These are phyloP conservation scores for Psix sp. DNA, from an alignment of 1,140 invertebrate genomes.

Conservation along the genomic window DNA sequence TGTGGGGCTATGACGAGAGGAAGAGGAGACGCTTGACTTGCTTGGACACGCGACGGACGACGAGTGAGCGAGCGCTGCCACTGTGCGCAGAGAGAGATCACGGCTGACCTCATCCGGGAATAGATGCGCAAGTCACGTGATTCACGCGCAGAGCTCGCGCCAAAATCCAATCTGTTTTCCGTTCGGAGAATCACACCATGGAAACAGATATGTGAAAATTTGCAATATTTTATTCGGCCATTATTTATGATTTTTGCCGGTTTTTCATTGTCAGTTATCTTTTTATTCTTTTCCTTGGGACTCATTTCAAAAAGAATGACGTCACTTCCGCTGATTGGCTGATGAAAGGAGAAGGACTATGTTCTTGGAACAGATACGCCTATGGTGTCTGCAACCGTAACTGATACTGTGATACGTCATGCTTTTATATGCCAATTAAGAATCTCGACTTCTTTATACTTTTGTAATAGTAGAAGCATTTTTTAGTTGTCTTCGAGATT, in stretches of 20 bases:
- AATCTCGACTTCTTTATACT: too few species aligned
- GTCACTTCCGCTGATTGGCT: background rate
- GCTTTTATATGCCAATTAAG: too few species aligned
- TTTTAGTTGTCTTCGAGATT: too few species aligned
- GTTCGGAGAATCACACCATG: background rate
- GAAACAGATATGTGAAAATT: background rate
- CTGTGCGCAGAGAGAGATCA: slow-evolving; percentile 48
- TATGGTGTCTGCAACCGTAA: too few species aligned
- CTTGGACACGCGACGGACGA: slow-evolving; percentile 76
- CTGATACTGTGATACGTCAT: too few species aligned
- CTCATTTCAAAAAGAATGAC: background rate
- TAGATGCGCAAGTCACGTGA: slow-evolving; percentile 74
- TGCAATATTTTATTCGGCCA: too few species aligned
- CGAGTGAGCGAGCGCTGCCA: slow-evolving; percentile 74
- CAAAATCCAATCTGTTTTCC: background rate
- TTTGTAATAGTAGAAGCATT: too few species aligned
- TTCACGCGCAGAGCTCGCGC: slow-evolving; percentile 61
- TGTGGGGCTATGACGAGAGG: slow-evolving; percentile 65
- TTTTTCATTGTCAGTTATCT: background rate
- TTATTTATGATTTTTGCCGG: background rate
- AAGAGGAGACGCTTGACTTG: slow-evolving; percentile 69
- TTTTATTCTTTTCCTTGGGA: background rate
- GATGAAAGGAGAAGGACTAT: background rate
- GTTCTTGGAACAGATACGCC: background rate
- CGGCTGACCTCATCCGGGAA: slow-evolving; percentile 72